phyloP scores from a whole-genome alignment of 2,888 invertebrate genomes.

The Harpalus rufipes region DNA sequence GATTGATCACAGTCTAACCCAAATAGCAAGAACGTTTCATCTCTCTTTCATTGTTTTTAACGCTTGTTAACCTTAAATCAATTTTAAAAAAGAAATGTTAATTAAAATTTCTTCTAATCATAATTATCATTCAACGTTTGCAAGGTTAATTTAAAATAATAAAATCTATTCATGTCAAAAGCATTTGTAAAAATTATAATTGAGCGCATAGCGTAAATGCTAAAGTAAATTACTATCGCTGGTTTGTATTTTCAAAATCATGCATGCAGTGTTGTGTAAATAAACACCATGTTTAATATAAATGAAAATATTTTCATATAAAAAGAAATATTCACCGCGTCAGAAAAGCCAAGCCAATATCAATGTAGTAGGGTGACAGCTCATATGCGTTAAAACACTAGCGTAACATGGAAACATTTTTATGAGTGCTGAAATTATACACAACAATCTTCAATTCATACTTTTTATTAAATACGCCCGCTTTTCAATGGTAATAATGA shows the following conservation, averaged over 20 bases:
- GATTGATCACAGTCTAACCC: conserved; percentile 57
- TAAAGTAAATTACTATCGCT: neutral
- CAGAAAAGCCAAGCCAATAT: conserved; percentile 13
- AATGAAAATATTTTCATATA: conserved; percentile 61
- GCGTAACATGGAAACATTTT: conserved; percentile 5
- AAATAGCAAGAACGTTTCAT: neutral
- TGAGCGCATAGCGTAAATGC: neutral
- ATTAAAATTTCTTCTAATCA: conserved; percentile 19
- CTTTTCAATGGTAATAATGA: neutral
- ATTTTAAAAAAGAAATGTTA: conserved; percentile 15
- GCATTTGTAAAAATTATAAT: conserved; percentile 30
- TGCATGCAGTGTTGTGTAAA: conserved; percentile 31
- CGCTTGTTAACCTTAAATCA: neutral
- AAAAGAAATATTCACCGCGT: conserved; percentile 36
- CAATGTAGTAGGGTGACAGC: conserved; percentile 21
- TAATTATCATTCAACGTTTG: conserved; percentile 5
- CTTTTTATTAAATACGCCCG: conserved; percentile 5
- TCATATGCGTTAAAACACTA: conserved; percentile 29
- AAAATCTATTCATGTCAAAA: neutral
- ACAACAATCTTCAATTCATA: neutral
- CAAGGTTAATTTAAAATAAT: neutral
- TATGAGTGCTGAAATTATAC: neutral
- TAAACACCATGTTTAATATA: conserved; percentile 57
- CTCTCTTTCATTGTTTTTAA: neutral
- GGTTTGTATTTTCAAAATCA: conserved; percentile 19